Evolutionary conservation across 2,113 vertebrate genomes (phyloP).

Genomic region (Pelecanus crispus): DNA sequence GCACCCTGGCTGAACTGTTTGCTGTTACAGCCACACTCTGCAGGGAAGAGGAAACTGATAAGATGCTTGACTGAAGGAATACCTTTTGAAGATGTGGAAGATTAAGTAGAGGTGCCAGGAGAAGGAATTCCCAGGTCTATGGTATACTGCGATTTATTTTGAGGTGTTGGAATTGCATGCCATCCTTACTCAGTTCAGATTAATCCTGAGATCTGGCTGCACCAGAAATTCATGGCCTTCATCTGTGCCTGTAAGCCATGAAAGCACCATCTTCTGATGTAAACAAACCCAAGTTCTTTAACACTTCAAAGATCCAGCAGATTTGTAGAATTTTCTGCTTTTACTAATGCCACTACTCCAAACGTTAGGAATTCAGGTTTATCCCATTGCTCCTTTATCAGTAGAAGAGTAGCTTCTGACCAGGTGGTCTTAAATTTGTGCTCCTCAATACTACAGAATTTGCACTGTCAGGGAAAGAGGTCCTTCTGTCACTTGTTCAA

Average conservation of each 20-base stretch:
- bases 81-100: background rate
- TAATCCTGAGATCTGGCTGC: background rate
- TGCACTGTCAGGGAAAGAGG: background rate
- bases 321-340: background rate
- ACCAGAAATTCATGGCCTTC: background rate
- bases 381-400: background rate
- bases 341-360: background rate
- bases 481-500: background rate
- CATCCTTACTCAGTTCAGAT: background rate
- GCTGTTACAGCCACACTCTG: background rate
- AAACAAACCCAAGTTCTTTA: background rate
- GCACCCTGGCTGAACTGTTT: background rate
- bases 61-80: background rate
- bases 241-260: background rate
- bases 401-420: background rate
- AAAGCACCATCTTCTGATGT: background rate
- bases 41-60: background rate
- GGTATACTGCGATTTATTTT: background rate
- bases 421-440: background rate
- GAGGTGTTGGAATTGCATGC: background rate
- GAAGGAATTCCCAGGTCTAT: background rate
- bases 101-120: background rate
- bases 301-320: background rate
- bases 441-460: background rate
- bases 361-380: background rate